Evolutionary conservation across 2,113 vertebrate species (phyloP).

Genomic region (Narcine bancroftii): DNA sequence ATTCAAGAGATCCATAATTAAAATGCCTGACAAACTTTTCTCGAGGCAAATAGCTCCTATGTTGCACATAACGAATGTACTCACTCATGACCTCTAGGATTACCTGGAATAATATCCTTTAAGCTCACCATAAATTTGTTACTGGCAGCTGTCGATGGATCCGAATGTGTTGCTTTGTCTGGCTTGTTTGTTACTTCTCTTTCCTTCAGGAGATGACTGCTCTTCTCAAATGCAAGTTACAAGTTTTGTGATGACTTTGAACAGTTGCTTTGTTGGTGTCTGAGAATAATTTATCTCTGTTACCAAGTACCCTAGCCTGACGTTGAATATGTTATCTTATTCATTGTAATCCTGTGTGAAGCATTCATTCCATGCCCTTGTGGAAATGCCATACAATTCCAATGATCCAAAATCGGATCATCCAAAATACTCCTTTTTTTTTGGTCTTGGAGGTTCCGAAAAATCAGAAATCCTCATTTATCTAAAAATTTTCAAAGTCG

Average conservation of each 20-base stretch:
- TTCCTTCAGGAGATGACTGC: neutral
- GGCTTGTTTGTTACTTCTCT: neutral
- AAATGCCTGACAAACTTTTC: neutral
- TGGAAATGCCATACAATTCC: too few species aligned
- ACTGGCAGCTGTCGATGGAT: neutral
- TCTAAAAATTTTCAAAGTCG: too few species aligned
- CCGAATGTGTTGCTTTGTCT: neutral
- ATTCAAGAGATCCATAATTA: neutral
- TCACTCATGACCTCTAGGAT: neutral
- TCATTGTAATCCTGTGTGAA: neutral
- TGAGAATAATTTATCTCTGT: neutral
- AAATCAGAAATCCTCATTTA: too few species aligned
- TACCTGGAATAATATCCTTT: neutral
- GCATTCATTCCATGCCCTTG: neutral
- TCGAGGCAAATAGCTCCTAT: neutral
- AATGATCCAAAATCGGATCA: too few species aligned
- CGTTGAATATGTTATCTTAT: neutral
- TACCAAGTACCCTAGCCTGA: neutral
- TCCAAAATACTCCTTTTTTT: too few species aligned
- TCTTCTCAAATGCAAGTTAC: neutral
- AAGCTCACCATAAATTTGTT: neutral
- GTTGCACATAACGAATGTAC: neutral
- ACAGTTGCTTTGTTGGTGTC: neutral
- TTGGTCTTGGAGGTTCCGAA: too few species aligned
- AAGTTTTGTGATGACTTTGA: neutral